These are phyloP conservation scores for Chrysina gloriosa DNA, from an alignment of 2,888 invertebrate genomes.

Conservation along the genomic window DNA sequence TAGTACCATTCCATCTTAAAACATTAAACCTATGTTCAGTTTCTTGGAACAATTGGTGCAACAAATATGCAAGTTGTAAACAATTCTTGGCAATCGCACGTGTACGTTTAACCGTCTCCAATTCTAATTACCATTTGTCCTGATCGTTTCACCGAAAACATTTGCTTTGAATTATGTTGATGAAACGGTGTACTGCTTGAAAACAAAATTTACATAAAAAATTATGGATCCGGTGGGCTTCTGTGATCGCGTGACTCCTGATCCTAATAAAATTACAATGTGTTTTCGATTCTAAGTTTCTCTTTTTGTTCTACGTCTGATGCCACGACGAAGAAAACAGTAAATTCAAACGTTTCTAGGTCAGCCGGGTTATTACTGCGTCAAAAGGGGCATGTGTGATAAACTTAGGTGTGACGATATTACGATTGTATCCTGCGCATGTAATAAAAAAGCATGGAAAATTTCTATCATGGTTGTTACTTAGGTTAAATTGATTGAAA, in stretches of 20 bases:
- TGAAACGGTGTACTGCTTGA: constrained; percentile 7
- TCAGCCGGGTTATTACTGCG: constrained; percentile 5
- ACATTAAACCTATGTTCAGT: too few relatives aligned
- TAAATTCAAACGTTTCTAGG: constrained; percentile 27
- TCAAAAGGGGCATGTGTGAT: neutral
- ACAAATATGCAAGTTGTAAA: too few relatives aligned
- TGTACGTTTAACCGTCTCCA: too few relatives aligned
- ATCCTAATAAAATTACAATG: constrained; percentile 34
- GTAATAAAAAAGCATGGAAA: too few relatives aligned
- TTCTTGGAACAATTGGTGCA: too few relatives aligned
- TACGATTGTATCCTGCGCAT: too few relatives aligned
- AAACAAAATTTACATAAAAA: constrained; percentile 31
- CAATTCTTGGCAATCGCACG: too few relatives aligned
- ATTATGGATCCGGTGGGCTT: constrained; percentile 8
- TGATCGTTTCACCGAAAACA: neutral
- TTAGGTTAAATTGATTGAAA: too few relatives aligned
- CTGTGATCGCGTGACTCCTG: constrained; percentile 25
- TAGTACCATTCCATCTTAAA: too few relatives aligned
- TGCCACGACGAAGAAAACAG: neutral
- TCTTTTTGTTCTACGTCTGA: constrained; percentile 13
- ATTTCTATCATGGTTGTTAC: too few relatives aligned
- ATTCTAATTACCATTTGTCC: too few relatives aligned
- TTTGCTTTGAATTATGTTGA: constrained; percentile 9
- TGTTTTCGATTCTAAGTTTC: constrained; percentile 23
- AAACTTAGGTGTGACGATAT: neutral